Conservation (phyloP, 2,888 invertebrate genomes). For the Gryllus longicercus region DNA sequence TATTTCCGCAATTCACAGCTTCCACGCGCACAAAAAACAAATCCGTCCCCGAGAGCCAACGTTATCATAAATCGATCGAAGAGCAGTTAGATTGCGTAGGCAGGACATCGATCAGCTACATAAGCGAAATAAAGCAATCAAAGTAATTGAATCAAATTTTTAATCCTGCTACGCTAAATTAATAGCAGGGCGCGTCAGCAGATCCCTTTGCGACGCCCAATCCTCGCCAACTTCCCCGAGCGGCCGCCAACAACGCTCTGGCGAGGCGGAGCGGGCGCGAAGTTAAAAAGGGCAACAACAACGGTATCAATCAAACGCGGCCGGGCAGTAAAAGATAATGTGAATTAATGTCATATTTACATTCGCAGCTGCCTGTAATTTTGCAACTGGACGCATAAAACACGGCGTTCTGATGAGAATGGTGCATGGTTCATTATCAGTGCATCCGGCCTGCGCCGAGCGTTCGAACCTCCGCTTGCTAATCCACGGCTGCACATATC, state of each 20-base stretch:
- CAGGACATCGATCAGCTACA: not conserved
- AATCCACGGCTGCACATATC: not conserved
- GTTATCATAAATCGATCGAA: not conserved
- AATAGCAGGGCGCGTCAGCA: not conserved
- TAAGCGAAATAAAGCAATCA: conserved; percentile 11
- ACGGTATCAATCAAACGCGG: not conserved
- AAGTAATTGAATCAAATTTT: conserved; percentile 6
- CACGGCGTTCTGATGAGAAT: conserved; percentile 17
- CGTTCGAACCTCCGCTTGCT: not conserved
- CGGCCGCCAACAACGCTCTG: too few relatives aligned
- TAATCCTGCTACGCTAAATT: not conserved
- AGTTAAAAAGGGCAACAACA: not conserved
- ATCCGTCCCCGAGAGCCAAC: too few relatives aligned
- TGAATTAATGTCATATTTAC: conserved; percentile 17
- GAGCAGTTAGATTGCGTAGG: not conserved
- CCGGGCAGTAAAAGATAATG: not conserved
- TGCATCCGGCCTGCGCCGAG: not conserved
- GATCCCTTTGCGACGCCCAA: not conserved
- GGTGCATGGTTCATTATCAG: not conserved
- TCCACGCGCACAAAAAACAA: too few relatives aligned
- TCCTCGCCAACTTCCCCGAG: not conserved
- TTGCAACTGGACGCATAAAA: conserved; percentile 7
- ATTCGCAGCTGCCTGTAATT: conserved; percentile 8
- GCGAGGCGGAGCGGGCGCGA: not conserved
- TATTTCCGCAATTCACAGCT: too few relatives aligned